Evolutionary conservation across 2,113 vertebrate genomes (phyloP).

Genomic region (Ameiurus melas): DNA sequence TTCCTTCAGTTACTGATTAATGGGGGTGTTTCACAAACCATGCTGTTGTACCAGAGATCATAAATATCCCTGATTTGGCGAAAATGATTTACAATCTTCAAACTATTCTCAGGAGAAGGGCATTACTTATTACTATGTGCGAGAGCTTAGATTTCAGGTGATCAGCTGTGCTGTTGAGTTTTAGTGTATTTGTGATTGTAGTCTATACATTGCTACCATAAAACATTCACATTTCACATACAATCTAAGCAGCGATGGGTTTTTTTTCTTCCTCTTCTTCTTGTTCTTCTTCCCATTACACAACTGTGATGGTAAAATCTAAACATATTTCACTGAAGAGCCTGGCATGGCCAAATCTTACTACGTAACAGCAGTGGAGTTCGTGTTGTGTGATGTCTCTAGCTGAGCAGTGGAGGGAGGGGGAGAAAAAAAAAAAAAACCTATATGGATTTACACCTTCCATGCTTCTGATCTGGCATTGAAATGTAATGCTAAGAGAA

Average conservation of each 20-base stretch:
- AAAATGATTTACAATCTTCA: background rate
- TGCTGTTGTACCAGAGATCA: conserved; percentile 11
- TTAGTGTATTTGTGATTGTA: conserved; percentile 50
- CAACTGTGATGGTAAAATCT: conserved; percentile 4
- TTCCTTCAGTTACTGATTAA: conserved; percentile 19
- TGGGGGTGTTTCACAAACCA: conserved; percentile 25
- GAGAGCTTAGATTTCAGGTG: conserved; percentile 7
- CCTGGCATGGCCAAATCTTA: background rate
- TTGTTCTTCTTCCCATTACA: background rate
- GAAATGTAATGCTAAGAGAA: conserved; percentile 40
- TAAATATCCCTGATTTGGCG: conserved; percentile 25
- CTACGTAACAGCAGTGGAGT: conserved; percentile 30
- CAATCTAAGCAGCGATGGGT: conserved; percentile 25
- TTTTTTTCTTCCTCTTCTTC: background rate
- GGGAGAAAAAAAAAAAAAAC: background rate
- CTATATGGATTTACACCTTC: conserved; percentile 51
- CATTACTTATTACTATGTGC: background rate
- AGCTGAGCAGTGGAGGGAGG: conserved; percentile 20
- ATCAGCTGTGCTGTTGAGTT: conserved; percentile 32
- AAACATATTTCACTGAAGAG: conserved; percentile 7
- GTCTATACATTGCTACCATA: conserved; percentile 34
- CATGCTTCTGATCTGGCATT: conserved; percentile 62
- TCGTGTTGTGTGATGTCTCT: conserved; percentile 8
- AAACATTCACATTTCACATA: conserved; percentile 45
- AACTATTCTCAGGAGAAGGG: conserved; percentile 11